phyloP scores from a whole-genome alignment of 2,797 vertebrate genomes.

The Numenius phaeopus region DNA sequence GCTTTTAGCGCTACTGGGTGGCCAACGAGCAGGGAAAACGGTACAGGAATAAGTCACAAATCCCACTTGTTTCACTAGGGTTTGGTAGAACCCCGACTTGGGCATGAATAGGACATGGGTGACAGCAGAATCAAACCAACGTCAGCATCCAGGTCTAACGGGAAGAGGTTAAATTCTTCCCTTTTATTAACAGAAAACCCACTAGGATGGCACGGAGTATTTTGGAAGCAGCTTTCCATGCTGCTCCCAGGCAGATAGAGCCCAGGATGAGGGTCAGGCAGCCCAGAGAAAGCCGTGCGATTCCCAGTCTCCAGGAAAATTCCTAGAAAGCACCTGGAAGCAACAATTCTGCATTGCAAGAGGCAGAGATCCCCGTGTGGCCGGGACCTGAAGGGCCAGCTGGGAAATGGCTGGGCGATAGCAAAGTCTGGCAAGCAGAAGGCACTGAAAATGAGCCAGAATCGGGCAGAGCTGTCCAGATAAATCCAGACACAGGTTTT shows the following conservation, averaged over 20 bases:
- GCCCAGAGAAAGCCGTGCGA: neutral
- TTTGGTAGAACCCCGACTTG: neutral
- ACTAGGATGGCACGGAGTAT: neutral
- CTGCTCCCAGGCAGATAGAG: neutral
- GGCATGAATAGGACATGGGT: neutral
- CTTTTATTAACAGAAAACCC: neutral
- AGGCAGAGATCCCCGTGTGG: neutral
- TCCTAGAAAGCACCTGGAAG: neutral
- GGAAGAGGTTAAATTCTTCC: neutral
- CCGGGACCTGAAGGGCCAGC: neutral
- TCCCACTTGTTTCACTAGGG: neutral
- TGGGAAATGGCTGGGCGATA: neutral
- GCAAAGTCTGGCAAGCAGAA: neutral
- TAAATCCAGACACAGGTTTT: neutral
- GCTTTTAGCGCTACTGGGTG: neutral
- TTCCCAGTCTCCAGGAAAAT: neutral
- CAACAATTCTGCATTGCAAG: neutral
- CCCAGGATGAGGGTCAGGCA: neutral
- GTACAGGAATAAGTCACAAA: neutral
- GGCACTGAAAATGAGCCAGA: neutral
- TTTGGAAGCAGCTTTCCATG: neutral
- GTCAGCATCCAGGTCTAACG: neutral
- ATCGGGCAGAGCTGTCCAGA: neutral
- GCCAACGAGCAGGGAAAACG: rapidly evolving
- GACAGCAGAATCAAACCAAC: neutral